Evolutionary conservation across 2,888 invertebrate genomes (phyloP), one percentile per base, ranked within the genome.

Genomic region (Salpingus planirostris): DNA sequence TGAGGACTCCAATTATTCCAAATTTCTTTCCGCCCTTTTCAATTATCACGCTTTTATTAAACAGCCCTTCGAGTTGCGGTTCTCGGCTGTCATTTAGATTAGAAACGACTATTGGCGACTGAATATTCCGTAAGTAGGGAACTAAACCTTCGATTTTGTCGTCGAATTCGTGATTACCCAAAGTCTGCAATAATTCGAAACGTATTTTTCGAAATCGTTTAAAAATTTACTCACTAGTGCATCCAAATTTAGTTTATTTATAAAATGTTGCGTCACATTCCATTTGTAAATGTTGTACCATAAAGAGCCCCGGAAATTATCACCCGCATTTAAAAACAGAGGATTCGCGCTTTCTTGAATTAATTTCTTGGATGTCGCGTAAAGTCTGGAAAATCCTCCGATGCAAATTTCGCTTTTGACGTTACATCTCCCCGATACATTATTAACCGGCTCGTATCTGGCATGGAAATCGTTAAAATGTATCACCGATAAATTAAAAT

Each of bases 101-200:
- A 15, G 80, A 73, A 2, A 79, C 80, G 21, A 90, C 60, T 56
- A 86, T 74, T 0, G 81, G 76, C 1, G 80, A 70, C 2, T 75
- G 64, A 3, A 82, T 53, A 1, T 62, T 61, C 45, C 76, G 60
- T 23, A 90, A 55, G 57, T 84, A 88, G 0, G 83, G 83, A 0
- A 79, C 70, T 0, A 88, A 60, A 0, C 84, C 87, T 7, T 65
- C 73, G 1, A 88, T 66, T 2, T 74, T 78, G 49, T 82, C 73
- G 55, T 90, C 90, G 51, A 91, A 90, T 59, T 91, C 90, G 51
- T 91, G 89, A 60, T 89, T 89, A 1, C 90, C 89, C 4, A 89
- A 57, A 0, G 84, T 82, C 87, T 89, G 54, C n/a, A 31, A 11
- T 5, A 24, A 34, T 31, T 18, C 11, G 11, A 14, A 22, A 27